These are phyloP conservation scores for Plestiodon gilberti DNA, from an alignment of 2,113 vertebrate genomes.

Conservation along the genomic window DNA sequence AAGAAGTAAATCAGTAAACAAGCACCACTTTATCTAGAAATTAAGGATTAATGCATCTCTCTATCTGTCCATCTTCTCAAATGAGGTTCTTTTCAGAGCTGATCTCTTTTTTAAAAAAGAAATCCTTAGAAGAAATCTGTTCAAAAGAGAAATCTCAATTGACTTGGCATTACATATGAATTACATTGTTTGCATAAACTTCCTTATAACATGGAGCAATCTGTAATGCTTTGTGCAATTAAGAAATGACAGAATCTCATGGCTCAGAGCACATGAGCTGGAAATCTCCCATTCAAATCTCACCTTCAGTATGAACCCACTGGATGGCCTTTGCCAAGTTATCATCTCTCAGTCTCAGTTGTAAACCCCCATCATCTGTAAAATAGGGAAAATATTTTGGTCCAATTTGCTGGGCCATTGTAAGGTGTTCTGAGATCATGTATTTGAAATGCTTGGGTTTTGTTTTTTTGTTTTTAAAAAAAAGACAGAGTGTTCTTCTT, in stretches of 20 bases:
- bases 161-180: constrained; percentile 56
- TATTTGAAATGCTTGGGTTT: not conserved
- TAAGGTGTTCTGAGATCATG: not conserved
- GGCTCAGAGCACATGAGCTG: not conserved
- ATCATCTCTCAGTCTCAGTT: not conserved
- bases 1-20: not conserved
- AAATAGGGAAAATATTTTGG: not conserved
- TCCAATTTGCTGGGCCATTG: not conserved
- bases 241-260: not conserved
- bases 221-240: constrained; percentile 51
- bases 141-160: not conserved
- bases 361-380: not conserved
- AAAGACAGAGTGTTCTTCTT: constrained; percentile 8
- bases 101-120: not conserved
- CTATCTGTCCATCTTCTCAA: not conserved
- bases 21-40: not conserved
- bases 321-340: not conserved
- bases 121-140: no score
- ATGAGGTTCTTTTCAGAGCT: not conserved
- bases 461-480: no score
- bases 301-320: not conserved
- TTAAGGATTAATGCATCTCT: no score
- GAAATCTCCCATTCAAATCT: not conserved
- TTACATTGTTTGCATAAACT: constrained; percentile 65
- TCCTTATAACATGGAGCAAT: constrained; percentile 67